Percentiles rank a stretch among this genome's conserved stretches.
These are phyloP conservation scores for Geococcyx californianus DNA, from an alignment of 2,113 vertebrate species.

Conservation along the genomic window DNA sequence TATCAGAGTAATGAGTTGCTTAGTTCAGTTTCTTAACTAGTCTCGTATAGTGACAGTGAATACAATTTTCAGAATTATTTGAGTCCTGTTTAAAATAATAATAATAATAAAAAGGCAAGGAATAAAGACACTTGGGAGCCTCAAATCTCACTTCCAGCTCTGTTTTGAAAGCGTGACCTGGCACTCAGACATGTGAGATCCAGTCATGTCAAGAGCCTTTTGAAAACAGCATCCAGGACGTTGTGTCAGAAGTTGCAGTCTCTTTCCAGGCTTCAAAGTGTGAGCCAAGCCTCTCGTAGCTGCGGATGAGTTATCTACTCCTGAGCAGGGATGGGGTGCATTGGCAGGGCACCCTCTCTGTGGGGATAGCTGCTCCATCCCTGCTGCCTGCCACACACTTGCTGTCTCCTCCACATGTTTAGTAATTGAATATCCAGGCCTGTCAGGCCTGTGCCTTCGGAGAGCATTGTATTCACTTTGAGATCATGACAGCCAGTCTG, in stretches of 20 bases:
- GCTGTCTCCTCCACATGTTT: accelerated
- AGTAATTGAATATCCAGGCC: background rate
- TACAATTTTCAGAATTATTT: background rate
- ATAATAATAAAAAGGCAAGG: background rate
- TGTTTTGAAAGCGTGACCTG: background rate
- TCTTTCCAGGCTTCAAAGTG: background rate
- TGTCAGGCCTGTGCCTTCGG: background rate
- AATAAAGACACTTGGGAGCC: background rate
- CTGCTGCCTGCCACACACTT: accelerated
- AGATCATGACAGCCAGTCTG: background rate
- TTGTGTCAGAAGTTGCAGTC: background rate
- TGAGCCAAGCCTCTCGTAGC: background rate
- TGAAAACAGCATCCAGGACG: background rate
- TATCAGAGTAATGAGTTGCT: background rate
- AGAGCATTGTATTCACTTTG: background rate
- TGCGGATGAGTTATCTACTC: background rate
- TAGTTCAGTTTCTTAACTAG: background rate
- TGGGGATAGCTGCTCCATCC: background rate
- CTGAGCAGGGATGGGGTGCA: background rate
- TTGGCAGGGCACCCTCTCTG: background rate
- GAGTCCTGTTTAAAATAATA: background rate
- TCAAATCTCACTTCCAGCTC: background rate
- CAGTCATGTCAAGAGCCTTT: background rate
- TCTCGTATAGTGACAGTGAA: background rate
- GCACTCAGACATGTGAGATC: background rate